A percentile compares a stretch with the other conserved stretches of the same genome.
Evolutionary conservation across 2,113 vertebrate genomes (phyloP).

Genomic region (Corythornis madagascariensis): DNA sequence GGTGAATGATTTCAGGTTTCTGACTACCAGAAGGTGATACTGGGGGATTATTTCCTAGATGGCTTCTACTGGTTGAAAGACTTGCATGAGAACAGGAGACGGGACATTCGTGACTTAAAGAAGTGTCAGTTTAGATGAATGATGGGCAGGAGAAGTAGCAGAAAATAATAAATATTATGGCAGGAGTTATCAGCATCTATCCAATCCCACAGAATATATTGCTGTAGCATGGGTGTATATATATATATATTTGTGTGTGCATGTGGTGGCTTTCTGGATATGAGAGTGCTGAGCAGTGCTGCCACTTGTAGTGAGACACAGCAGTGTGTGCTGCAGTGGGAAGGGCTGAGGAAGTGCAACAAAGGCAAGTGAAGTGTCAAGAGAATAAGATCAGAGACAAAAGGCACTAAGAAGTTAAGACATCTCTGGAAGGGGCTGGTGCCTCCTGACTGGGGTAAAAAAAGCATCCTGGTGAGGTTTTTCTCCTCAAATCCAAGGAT

Average conservation of each 20-base stretch:
- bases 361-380: neutral
- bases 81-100: neutral
- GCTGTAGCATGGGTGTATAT: neutral
- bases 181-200: neutral
- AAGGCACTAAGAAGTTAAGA: neutral
- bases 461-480: neutral
- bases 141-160: neutral
- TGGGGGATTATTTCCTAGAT: neutral
- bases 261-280: neutral
- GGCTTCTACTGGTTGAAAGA: neutral
- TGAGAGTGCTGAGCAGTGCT: neutral
- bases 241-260: neutral
- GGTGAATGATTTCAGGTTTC: neutral
- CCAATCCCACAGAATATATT: neutral
- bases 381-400: neutral
- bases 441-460: neutral
- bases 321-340: neutral
- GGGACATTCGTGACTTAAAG: fast-evolving
- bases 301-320: neutral
- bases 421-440: neutral
- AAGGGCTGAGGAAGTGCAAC: neutral
- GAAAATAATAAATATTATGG: neutral
- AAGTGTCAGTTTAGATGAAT: neutral
- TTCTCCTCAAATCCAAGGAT: neutral
- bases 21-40: neutral